phyloP scores from a whole-genome alignment of 2,113 vertebrate species.

The Rhinoptilus africanus region DNA sequence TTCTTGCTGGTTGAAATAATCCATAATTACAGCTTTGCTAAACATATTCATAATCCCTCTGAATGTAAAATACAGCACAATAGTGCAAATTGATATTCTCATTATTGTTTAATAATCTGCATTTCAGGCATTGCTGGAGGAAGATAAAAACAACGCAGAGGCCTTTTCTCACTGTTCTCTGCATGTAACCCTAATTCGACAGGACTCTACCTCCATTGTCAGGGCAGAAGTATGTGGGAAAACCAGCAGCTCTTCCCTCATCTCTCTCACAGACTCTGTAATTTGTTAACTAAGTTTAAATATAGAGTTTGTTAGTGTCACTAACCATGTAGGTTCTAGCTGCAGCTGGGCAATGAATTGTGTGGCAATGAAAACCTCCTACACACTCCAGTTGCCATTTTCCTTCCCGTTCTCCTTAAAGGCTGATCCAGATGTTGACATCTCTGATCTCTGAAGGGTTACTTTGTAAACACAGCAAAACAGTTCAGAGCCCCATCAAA shows the following conservation, averaged over 20 bases:
- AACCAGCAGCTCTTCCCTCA: not conserved
- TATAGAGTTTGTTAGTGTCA: not conserved
- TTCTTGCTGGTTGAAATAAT: not conserved
- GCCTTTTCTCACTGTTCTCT: not conserved
- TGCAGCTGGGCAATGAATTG: not conserved
- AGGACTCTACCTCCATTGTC: not conserved
- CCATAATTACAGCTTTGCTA: not conserved
- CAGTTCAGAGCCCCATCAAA: not conserved
- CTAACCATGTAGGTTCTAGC: not conserved
- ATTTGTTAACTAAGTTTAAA: not conserved
- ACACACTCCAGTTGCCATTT: not conserved
- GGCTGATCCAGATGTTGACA: not conserved
- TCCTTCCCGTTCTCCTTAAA: not conserved
- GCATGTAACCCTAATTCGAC: not conserved
- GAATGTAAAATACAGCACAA: not conserved
- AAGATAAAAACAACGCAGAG: not conserved
- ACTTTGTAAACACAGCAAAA: not conserved
- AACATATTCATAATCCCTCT: not conserved
- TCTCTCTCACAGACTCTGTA: not conserved
- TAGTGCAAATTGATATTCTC: not conserved
- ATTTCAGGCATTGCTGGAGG: not conserved
- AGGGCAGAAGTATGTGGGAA: not conserved
- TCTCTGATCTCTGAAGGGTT: not conserved
- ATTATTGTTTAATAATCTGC: not conserved
- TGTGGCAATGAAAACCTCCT: not conserved